Evolutionary conservation across 35 echinoderm and acorn worm genomes (phyloP).

Genomic region (Lytechinus pictus): DNA sequence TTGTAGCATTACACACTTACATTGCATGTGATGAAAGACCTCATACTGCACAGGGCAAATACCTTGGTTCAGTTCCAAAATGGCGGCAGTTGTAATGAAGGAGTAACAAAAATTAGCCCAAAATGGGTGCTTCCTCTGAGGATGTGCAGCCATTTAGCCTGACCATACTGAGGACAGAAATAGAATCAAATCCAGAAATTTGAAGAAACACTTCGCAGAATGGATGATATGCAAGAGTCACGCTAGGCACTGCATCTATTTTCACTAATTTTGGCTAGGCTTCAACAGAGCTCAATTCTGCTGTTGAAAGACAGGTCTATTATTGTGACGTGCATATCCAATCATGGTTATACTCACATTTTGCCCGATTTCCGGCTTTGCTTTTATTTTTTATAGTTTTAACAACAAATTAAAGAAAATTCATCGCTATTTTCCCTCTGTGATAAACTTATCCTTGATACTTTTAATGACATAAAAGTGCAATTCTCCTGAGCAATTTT

Average conservation of each 20-base stretch:
- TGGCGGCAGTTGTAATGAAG: slow-evolving; percentile 2
- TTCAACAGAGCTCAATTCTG: not conserved
- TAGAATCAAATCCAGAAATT: not conserved
- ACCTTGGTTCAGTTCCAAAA: not conserved
- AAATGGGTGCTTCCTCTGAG: slow-evolving; percentile 31
- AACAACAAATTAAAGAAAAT: not conserved
- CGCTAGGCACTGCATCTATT: not conserved
- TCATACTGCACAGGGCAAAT: not conserved
- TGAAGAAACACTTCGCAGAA: not conserved
- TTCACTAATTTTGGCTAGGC: not conserved
- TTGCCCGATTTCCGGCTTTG: not conserved
- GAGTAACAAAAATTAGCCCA: not conserved
- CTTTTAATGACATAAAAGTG: not conserved
- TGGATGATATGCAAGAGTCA: not conserved
- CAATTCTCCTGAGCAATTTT: not conserved
- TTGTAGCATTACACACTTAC: not conserved
- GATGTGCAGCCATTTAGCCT: not conserved
- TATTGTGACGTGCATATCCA: not conserved
- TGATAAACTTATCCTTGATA: not conserved
- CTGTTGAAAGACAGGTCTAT: not conserved
- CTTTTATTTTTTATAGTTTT: not conserved
- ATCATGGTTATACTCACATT: not conserved
- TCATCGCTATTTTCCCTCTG: not conserved
- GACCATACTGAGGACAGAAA: slow-evolving; percentile 17
- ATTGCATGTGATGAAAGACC: too few relatives aligned